Base-by-base conservation (phyloP, 2,797 vertebrate species). In the Chaenodraco wilsoni region DNA sequence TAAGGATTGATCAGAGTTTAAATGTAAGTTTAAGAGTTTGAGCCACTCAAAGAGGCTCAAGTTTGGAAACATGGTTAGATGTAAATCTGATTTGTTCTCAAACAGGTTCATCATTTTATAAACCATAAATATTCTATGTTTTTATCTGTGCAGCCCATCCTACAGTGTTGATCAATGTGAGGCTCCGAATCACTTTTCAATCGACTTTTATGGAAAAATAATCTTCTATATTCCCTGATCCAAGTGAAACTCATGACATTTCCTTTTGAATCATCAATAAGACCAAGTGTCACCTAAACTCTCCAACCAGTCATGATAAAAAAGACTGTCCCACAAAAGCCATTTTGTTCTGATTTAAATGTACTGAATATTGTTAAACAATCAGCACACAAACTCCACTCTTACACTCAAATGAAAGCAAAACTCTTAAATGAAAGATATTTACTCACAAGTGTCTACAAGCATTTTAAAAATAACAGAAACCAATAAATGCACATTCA, bases 181-280 rank as follows among this genome's bases (percentile, higher is more conserved):
- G 31, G 58, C 46, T 50, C 12, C 61, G 10, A 37, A 58, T 66
- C 67, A 49, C 48, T 56, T 71, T 71, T 55, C 37, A 45, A 55
- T 41, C 51, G 16, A 21, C 64, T 43, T 23, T 73, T 27, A 56
- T 76, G 50, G 51, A 51, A 65, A 40, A 58, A 33, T n/a, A 27
- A 8, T 65, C 45, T 23, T 40, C 11, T 21, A 60, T 12, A 5
- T 37, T 65, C 21, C 44, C 27, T 5, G 63, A 8, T 43, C 16
- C 10, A 19, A 9, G 0, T 69, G 43, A 60, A 76, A 63, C 58
- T 52, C 5, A 2, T 67, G 9, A 33, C 33, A 37, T 43, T 68
- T 58, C 57, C 68, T 45, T n/a, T 48, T 9, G 59, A 45, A 48
- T 27, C 27, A 41, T 27, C 19, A 7, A 21, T 17, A 46, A 58